A percentile compares a stretch with the other conserved stretches of the same genome.
Evolutionary conservation across 2,113 vertebrate species (phyloP).

Genomic region (Callorhinus ursinus): DNA sequence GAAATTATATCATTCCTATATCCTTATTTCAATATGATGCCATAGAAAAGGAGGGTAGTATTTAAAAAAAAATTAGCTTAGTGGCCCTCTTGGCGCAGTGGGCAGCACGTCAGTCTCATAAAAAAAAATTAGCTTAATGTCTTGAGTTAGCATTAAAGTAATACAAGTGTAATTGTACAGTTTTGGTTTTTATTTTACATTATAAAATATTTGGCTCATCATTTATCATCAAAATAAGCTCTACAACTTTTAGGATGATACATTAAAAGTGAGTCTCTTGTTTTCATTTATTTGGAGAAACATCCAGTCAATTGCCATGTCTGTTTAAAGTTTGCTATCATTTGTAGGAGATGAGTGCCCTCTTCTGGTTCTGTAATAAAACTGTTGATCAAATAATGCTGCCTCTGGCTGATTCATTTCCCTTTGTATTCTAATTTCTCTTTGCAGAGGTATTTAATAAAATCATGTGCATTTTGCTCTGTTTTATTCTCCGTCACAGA

Average conservation of each 20-base stretch:
- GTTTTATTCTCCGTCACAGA: conserved; percentile 52
- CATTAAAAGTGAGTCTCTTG: background rate
- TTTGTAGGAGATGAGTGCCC: conserved; percentile 66
- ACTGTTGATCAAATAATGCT: conserved; percentile 34
- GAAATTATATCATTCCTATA: background rate
- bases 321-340: background rate
- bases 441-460: conserved; percentile 18
- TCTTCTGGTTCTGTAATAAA: conserved; percentile 75
- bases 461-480: conserved; percentile 26
- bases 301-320: too few species aligned
- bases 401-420: background rate
- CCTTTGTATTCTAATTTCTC: background rate
- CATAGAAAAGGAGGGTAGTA: background rate
- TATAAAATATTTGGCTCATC: background rate
- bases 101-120: too few species aligned
- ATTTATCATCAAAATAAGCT: background rate
- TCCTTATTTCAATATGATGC: background rate
- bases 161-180: background rate
- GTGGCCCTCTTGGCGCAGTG: too few species aligned
- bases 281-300: background rate
- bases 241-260: background rate
- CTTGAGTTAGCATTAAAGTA: background rate
- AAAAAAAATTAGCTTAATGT: background rate
- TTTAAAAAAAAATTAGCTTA: background rate
- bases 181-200: background rate